Evolutionary conservation across 2,888 invertebrate species (phyloP).

Genomic region (Drosophila borealis): DNA sequence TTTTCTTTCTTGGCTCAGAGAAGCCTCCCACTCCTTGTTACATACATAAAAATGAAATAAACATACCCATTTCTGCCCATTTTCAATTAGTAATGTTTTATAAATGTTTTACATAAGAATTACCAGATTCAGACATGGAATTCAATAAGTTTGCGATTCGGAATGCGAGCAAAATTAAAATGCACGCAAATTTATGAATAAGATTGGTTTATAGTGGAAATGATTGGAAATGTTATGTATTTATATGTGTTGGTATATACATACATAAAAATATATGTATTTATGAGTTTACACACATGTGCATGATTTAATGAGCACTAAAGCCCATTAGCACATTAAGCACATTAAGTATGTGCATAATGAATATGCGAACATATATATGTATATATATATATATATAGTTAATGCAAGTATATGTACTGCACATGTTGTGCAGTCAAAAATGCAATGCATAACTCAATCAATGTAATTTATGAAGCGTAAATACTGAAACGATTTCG

Average conservation of each 20-base stretch:
- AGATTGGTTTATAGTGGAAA: no score
- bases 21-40: no score
- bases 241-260: neutral
- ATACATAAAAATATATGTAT: neutral
- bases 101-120: no score
- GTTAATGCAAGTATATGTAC: neutral
- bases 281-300: conserved; percentile 13
- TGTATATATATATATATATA: conserved; percentile 1
- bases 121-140: no score
- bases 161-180: no score
- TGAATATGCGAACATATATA: conserved; percentile 20
- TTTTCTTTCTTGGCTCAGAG: no score
- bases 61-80: no score
- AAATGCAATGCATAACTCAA: conserved; percentile 7
- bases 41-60: no score
- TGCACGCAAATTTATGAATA: no score
- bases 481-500: conserved; percentile 4
- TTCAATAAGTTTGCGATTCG: no score
- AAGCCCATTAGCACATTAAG: no score
- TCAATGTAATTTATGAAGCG: conserved; percentile 33
- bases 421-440: neutral
- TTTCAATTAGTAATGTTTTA: no score
- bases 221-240: neutral
- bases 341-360: conserved; percentile 37
- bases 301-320: conserved; percentile 41